Evolutionary conservation across 2,888 invertebrate species (phyloP), one percentile per base, ranked within the genome.

Genomic region (Desoria tigrina): DNA sequence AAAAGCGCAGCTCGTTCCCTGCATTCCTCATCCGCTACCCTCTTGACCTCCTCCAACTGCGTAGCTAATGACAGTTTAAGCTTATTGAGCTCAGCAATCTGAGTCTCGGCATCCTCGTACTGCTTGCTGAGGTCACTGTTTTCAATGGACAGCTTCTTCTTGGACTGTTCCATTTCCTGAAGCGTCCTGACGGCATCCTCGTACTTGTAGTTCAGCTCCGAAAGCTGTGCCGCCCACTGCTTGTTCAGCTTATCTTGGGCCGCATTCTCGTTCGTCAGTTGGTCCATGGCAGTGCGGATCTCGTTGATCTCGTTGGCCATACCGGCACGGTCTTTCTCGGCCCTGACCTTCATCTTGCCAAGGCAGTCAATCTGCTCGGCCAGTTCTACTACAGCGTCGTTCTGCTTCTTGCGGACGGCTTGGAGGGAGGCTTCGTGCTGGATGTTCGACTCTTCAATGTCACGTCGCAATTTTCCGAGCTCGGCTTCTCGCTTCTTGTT

Each of bases 401-500:
- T 97, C 87, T 98, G 96, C 89, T 99, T 99, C 90, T 99, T 99
- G 84, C 98, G 92, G 80, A 99, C 88, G 82, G 92, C 90, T 80
- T 94, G 91, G 80, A 97, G 87, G 78, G 95, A 93, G 72, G 93
- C 89, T 85, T 99, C 99, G 82, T 98, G 96, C 85, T 97, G 96
- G 83, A 98, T 93, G 86, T 95, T 95, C 82, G 94, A 88, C 83
- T 99, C 98, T 83, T 99, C 98, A 79, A 99, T 87, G 84, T 99
- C 99, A 78, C 95, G 91, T 79, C 98, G 91, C 78, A 99, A 89
- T 83, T 98, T 98, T 87, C 94, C 90, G 78, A 99, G 89, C 84
- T 99, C 99, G 79, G 96, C 94, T 84, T 99, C 99, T 77, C 99
- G 93, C 85, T 99, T 98, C 89, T 99, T 99, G 91, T 98, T 99